phyloP scores from a whole-genome alignment of 2,113 vertebrate genomes.

The Serilophus lunatus region DNA sequence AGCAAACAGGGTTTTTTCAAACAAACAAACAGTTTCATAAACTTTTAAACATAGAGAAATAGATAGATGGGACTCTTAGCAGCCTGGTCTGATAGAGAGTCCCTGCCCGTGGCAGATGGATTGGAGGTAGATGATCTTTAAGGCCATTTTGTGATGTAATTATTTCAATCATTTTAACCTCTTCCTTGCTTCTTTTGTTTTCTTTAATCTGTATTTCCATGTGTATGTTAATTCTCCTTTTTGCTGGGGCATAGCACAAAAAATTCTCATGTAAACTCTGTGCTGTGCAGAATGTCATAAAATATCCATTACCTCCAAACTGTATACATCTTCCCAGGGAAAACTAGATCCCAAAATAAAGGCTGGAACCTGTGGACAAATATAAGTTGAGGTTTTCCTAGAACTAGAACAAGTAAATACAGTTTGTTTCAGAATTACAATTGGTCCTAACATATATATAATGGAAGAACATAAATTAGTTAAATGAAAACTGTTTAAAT shows the following conservation, averaged over 20 bases:
- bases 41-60: not conserved
- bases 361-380: not conserved
- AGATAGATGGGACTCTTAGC: not conserved
- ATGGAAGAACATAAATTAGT: not conserved
- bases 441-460: not conserved
- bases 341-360: not conserved
- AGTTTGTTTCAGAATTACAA: not conserved
- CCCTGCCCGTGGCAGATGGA: rapidly evolving
- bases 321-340: not conserved
- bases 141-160: too few species aligned
- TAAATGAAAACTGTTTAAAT: not conserved
- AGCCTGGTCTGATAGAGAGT: not conserved
- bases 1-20: not conserved
- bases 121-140: not conserved
- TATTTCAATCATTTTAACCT: not conserved
- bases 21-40: not conserved
- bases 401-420: not conserved
- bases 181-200: not conserved
- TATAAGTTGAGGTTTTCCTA: not conserved
- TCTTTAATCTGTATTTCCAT: not conserved
- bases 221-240: not conserved
- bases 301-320: not conserved
- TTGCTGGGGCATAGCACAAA: not conserved
- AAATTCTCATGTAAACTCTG: not conserved
- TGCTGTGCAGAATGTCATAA: not conserved